A percentile compares a stretch with the other conserved stretches of the same genome.
phyloP scores from a whole-genome alignment of 2,113 vertebrate genomes.

The Saimiri boliviensis region DNA sequence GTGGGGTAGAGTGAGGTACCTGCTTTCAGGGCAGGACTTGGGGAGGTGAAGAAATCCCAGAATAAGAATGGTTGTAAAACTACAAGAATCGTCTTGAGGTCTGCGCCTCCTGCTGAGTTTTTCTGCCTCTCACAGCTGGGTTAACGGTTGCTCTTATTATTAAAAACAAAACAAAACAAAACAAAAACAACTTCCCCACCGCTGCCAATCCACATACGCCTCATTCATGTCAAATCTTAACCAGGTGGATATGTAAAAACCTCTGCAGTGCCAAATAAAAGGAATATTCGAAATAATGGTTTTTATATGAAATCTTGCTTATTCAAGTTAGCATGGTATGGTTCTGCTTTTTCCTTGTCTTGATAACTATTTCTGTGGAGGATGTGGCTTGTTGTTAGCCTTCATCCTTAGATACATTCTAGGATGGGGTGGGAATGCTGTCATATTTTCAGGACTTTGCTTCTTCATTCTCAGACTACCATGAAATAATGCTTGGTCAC shows the following conservation, averaged over 20 bases:
- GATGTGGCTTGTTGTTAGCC: neutral
- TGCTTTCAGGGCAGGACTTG: neutral
- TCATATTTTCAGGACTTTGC: neutral
- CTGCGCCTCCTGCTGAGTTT: neutral
- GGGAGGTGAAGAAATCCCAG: neutral
- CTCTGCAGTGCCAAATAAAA: neutral
- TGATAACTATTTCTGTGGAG: neutral
- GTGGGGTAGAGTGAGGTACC: rapidly evolving
- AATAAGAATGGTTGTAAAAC: neutral
- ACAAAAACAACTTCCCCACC: neutral
- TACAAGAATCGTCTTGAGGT: neutral
- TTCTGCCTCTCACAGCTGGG: rapidly evolving
- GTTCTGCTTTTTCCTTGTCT: neutral
- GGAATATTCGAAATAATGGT: neutral
- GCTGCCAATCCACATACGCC: rapidly evolving
- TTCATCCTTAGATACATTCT: neutral
- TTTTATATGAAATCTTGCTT: neutral
- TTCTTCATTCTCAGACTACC: neutral
- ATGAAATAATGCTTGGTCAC: neutral
- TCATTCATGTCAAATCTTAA: neutral
- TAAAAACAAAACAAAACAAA: neutral
- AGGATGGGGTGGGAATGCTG: neutral
- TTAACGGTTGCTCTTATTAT: neutral
- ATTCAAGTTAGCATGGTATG: neutral
- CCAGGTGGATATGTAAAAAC: neutral